phyloP scores from a whole-genome alignment of 2,888 invertebrate genomes.

The Ferdinandea cuprea region DNA sequence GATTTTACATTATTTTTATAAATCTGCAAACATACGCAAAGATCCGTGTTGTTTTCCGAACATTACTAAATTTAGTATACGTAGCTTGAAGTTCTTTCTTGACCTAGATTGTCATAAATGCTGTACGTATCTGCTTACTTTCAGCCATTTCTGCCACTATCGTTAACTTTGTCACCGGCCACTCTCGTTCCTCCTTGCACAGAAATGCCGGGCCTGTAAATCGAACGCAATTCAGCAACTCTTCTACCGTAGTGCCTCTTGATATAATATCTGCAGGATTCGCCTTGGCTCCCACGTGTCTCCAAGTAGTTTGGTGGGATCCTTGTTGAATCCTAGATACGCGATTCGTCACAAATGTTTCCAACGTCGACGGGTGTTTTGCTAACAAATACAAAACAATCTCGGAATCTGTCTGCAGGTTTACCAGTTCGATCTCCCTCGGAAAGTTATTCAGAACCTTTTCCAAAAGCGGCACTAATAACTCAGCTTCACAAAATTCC shows the following conservation, averaged over 20 bases:
- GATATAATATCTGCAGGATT: too few species aligned
- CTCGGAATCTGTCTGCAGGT: background rate
- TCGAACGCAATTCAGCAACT: slow-evolving; percentile 7
- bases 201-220: slow-evolving; percentile 12
- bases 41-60: too few species aligned
- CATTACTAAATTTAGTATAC: too few species aligned
- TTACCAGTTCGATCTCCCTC: background rate
- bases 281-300: too few species aligned
- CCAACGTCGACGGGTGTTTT: slow-evolving; percentile 15
- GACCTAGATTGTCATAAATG: too few species aligned
- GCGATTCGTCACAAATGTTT: background rate
- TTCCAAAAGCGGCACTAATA: background rate
- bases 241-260: too few species aligned
- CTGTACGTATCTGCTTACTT: too few species aligned
- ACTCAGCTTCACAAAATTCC: background rate
- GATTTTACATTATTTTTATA: too few species aligned
- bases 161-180: background rate
- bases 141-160: background rate
- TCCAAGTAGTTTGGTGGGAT: too few species aligned
- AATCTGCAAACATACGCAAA: too few species aligned
- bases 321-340: background rate
- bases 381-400: slow-evolving; percentile 17
- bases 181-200: background rate
- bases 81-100: too few species aligned
- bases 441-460: slow-evolving; percentile 1